Evolutionary conservation across 2,113 vertebrate genomes (phyloP).

Genomic region (Deroptyus accipitrinus): DNA sequence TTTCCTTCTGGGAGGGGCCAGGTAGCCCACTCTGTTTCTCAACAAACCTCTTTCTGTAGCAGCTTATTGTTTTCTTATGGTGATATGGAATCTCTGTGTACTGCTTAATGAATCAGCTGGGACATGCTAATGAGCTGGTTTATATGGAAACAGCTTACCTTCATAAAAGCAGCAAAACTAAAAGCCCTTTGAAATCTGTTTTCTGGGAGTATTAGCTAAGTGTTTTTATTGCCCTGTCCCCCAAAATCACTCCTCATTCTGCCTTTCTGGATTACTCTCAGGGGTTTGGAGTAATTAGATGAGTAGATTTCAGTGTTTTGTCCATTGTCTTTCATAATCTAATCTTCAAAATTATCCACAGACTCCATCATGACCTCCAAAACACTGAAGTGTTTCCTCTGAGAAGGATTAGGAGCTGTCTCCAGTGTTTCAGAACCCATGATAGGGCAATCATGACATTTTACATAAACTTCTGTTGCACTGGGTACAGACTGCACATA

Average conservation of each 20-base stretch:
- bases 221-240: neutral
- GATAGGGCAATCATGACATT: fast-evolving
- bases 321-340: neutral
- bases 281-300: neutral
- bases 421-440: neutral
- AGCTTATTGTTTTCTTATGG: neutral
- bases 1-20: neutral
- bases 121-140: conserved; percentile 6
- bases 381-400: neutral
- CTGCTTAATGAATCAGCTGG: conserved; percentile 28
- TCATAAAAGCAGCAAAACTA: neutral
- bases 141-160: neutral
- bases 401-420: neutral
- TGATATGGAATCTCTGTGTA: neutral
- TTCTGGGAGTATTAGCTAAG: neutral
- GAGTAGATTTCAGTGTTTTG: neutral
- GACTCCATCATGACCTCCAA: neutral
- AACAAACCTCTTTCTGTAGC: neutral
- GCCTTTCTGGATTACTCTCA: neutral
- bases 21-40: neutral
- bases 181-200: neutral
- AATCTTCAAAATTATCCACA: neutral
- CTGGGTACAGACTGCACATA: neutral
- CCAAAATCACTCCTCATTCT: neutral
- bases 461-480: neutral